Percentiles rank a stretch among this genome's conserved stretches.
Conservation (phyloP, 2,797 vertebrate genomes). For the Balearica regulorum region DNA sequence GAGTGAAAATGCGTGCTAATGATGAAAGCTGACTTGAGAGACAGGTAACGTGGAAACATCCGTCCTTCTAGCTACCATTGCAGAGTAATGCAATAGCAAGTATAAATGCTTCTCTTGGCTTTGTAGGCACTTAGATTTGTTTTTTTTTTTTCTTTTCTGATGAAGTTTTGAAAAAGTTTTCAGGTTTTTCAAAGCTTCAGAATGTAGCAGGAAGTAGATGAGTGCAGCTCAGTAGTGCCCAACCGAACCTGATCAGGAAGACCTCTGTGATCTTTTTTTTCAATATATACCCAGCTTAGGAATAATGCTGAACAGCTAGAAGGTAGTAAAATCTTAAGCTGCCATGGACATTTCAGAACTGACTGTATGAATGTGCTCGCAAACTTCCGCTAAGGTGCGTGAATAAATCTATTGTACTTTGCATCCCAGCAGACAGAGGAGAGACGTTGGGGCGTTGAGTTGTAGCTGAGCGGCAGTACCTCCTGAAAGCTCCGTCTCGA, state of each 20-base stretch:
- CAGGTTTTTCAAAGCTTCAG: neutral
- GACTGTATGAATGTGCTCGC: neutral
- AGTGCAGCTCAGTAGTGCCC: neutral
- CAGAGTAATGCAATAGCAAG: neutral
- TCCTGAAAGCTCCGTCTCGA: no score
- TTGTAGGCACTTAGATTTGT: neutral
- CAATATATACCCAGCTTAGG: accelerated
- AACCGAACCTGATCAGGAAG: accelerated
- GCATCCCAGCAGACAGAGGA: neutral
- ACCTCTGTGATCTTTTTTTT: no score
- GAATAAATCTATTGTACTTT: accelerated
- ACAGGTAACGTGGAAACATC: neutral
- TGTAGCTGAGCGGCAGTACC: neutral
- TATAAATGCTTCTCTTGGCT: neutral
- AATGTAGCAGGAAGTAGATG: neutral
- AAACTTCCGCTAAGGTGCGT: accelerated
- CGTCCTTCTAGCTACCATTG: neutral
- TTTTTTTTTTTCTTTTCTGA: neutral
- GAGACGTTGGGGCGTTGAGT: neutral
- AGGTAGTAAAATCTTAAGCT: neutral
- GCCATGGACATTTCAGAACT: neutral
- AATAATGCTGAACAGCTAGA: neutral
- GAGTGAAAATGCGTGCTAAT: neutral
- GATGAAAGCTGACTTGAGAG: neutral
- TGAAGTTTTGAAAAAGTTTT: neutral